Evolutionary conservation across 2,888 invertebrate genomes (phyloP).

Genomic region (Molorchus minor): DNA sequence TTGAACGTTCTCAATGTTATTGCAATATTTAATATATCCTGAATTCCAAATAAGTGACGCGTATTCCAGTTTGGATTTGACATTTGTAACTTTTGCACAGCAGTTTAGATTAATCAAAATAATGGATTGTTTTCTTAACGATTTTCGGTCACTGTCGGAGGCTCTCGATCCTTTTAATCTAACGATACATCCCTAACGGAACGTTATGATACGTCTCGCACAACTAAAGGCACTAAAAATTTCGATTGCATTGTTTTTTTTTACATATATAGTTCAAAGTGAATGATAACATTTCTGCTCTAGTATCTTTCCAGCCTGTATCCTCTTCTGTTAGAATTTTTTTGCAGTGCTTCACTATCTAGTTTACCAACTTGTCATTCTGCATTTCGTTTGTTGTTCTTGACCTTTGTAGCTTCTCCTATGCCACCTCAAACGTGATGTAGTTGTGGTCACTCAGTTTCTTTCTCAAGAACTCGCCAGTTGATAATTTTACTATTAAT

Average conservation of each 20-base stretch:
- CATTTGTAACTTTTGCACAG: no score
- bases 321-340: neutral
- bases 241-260: no score
- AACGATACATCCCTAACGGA: no score
- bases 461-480: neutral
- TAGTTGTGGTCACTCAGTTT: neutral
- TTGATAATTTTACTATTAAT: neutral
- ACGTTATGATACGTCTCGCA: no score
- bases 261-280: conserved; percentile 19
- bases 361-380: conserved; percentile 26
- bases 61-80: neutral
- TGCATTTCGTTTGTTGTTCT: neutral
- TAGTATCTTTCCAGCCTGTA: neutral
- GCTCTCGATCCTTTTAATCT: no score
- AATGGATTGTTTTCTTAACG: no score
- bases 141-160: no score
- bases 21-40: no score
- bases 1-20: no score
- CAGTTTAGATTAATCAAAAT: no score
- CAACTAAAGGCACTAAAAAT: no score
- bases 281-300: neutral
- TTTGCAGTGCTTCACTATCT: conserved; percentile 11
- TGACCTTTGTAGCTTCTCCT: neutral
- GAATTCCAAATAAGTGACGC: neutral
- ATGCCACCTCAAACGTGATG: neutral